Conservation (phyloP, 2,888 invertebrate genomes). For the Melanophora roralis region DNA sequence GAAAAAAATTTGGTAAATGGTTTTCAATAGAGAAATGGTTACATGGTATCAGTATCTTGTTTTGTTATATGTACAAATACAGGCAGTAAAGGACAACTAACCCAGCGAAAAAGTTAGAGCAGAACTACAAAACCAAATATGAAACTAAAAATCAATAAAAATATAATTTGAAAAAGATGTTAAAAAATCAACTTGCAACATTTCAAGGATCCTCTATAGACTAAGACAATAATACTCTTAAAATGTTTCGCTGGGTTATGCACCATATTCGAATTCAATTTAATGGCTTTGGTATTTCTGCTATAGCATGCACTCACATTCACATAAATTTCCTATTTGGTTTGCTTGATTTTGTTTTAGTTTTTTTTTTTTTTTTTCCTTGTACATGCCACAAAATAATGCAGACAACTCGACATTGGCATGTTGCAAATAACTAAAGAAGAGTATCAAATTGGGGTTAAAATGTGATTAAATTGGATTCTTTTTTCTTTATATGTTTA, state of each 20-base stretch:
- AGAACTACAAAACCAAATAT: too few relatives aligned
- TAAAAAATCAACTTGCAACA: too few relatives aligned
- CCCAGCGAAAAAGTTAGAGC: constrained; percentile 9
- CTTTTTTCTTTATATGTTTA: constrained; percentile 28
- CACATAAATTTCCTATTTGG: constrained; percentile 37
- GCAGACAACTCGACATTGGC: constrained; percentile 59
- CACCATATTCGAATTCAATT: constrained; percentile 26
- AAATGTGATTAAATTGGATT: constrained; percentile 74
- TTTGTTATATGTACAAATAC: neutral
- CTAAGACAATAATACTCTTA: too few relatives aligned
- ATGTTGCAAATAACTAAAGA: constrained; percentile 31
- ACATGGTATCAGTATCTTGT: constrained; percentile 36
- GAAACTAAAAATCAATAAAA: too few relatives aligned
- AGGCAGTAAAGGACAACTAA: neutral
- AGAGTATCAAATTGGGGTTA: constrained; percentile 74
- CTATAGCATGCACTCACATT: constrained; percentile 11
- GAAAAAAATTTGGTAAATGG: constrained; percentile 34
- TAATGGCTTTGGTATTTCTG: constrained; percentile 13
- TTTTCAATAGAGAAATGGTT: constrained; percentile 52
- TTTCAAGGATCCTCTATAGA: too few relatives aligned
- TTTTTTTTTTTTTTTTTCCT: constrained; percentile 48
- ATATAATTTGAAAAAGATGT: too few relatives aligned
- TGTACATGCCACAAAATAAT: constrained; percentile 49
- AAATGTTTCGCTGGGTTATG: constrained; percentile 7
- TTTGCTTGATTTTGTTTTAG: constrained; percentile 53